These are phyloP conservation scores for Drosophila meridionalis DNA, from an alignment of 2,888 invertebrate genomes.

Conservation along the genomic window DNA sequence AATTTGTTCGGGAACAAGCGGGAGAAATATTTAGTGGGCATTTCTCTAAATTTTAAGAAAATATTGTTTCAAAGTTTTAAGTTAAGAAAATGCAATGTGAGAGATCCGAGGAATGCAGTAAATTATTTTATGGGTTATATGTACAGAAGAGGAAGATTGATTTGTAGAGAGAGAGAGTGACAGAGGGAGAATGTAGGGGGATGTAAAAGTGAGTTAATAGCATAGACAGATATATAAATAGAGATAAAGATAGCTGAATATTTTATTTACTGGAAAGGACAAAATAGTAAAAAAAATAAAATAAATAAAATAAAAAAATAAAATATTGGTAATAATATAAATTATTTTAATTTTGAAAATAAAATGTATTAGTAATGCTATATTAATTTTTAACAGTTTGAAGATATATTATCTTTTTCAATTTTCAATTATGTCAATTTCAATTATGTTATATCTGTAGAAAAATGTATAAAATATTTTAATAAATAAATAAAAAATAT, in stretches of 20 bases:
- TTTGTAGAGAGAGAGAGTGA: too few species aligned
- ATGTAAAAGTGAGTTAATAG: not conserved
- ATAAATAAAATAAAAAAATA: too few species aligned
- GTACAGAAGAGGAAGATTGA: not conserved
- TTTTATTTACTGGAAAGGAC: not conserved
- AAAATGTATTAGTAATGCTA: too few species aligned
- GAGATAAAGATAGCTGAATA: not conserved
- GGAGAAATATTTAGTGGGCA: not conserved
- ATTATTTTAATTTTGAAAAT: too few species aligned
- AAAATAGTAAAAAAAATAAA: not conserved
- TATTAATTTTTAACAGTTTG: too few species aligned
- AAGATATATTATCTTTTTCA: too few species aligned
- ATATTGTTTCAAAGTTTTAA: not conserved
- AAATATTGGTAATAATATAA: too few species aligned
- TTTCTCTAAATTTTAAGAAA: constrained; percentile 9
- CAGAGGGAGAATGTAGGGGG: not conserved
- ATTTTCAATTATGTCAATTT: too few species aligned
- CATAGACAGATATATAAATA: not conserved
- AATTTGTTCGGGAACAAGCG: constrained; percentile 10
- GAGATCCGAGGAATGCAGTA: not conserved
- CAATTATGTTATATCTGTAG: too few species aligned
- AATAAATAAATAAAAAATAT: too few species aligned
- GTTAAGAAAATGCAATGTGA: not conserved
- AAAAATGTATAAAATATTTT: too few species aligned
- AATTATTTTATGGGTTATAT: not conserved